These are phyloP conservation scores for Poecilia wingei DNA, from an alignment of 2,797 vertebrate species.

Conservation along the genomic window DNA sequence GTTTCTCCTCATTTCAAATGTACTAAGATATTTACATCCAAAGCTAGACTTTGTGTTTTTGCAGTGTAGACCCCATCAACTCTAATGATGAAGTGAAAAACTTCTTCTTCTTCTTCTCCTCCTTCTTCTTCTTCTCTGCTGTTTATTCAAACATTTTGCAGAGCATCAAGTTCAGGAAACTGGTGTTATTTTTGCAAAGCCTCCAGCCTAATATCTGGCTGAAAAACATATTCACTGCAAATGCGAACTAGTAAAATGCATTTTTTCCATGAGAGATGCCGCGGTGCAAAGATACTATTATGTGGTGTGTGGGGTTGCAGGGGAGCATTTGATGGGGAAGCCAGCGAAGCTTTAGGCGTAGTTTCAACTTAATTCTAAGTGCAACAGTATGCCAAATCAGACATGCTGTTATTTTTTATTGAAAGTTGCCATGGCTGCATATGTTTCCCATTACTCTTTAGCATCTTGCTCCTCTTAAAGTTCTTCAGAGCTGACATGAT, in stretches of 20 bases:
- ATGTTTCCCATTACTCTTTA: constrained; percentile 48
- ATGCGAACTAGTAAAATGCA: constrained; percentile 64
- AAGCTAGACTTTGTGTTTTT: too few species aligned
- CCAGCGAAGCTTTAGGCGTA: constrained; percentile 47
- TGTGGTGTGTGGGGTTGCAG: constrained; percentile 53
- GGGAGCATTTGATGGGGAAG: constrained; percentile 34
- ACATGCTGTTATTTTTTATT: constrained; percentile 32
- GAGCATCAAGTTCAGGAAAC: constrained; percentile 60
- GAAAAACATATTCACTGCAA: constrained; percentile 64
- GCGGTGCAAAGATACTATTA: constrained; percentile 62
- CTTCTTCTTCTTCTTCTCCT: neutral
- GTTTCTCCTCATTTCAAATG: too few species aligned
- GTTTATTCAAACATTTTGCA: constrained; percentile 59
- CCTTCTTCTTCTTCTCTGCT: constrained; percentile 20
- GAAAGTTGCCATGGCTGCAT: constrained; percentile 29
- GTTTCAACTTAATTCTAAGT: constrained; percentile 48
- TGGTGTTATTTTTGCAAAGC: constrained; percentile 51
- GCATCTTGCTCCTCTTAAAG: constrained; percentile 24
- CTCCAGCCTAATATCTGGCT: constrained; percentile 54
- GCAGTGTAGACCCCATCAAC: constrained; percentile 12
- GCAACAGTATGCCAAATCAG: constrained; percentile 39
- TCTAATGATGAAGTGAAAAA: constrained; percentile 21
- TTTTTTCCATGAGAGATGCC: constrained; percentile 63
- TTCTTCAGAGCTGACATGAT: constrained; percentile 41
- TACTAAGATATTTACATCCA: too few species aligned